These are phyloP conservation scores for Austrofundulus limnaeus DNA, from an alignment of 2,113 vertebrate species.

Conservation along the genomic window DNA sequence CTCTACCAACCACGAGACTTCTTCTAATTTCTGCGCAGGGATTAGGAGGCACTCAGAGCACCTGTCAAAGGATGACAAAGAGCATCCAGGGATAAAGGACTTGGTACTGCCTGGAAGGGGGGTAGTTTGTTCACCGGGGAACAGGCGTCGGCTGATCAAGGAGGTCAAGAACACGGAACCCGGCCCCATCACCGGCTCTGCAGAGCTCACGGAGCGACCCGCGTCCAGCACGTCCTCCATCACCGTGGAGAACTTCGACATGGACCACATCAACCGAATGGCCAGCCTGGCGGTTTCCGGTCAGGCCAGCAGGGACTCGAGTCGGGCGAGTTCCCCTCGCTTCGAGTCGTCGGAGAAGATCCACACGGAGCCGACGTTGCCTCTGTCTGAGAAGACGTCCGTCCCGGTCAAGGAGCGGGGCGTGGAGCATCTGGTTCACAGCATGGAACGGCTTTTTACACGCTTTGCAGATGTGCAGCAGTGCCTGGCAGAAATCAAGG, in stretches of 20 bases:
- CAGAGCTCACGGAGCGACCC: conserved; percentile 80
- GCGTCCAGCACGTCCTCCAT: conserved; percentile 72
- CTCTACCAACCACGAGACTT: conserved; percentile 50
- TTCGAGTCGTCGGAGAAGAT: conserved; percentile 65
- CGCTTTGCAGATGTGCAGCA: conserved; percentile 84
- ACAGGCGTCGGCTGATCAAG: conserved; percentile 83
- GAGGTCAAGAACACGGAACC: conserved; percentile 83
- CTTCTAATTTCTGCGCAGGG: conserved; percentile 59
- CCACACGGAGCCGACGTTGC: conserved; percentile 45
- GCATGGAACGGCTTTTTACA: conserved; percentile 83
- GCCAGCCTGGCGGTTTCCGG: conserved; percentile 60
- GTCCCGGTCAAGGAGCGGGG: conserved; percentile 68
- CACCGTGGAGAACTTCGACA: conserved; percentile 72
- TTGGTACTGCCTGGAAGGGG: conserved; percentile 81
- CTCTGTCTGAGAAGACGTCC: conserved; percentile 53
- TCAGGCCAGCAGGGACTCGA: conserved; percentile 69
- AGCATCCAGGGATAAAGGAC: conserved; percentile 69
- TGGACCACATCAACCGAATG: conserved; percentile 72
- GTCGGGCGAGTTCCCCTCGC: conserved; percentile 75
- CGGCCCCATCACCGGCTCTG: conserved; percentile 78
- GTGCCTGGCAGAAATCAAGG: conserved; percentile 82
- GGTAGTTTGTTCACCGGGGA: conserved; percentile 67
- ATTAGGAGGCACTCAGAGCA: conserved; percentile 82
- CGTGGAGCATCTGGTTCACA: conserved; percentile 73
- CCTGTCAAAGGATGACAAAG: conserved; percentile 66